phyloP scores from a whole-genome alignment of 2,797 vertebrate genomes.

The Scolopax bukidnonensis region DNA sequence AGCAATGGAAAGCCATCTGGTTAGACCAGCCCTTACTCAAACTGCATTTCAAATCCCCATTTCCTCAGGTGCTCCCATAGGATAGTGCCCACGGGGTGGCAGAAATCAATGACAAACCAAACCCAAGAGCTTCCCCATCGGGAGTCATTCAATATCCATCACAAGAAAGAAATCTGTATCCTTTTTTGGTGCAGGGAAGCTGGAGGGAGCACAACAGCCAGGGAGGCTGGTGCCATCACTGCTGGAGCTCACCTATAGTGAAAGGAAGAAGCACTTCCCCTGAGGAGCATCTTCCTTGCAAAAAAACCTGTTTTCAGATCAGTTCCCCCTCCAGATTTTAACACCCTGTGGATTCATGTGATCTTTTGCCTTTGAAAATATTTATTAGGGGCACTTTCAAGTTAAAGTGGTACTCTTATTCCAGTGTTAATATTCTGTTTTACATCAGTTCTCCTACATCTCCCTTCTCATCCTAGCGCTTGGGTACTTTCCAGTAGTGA shows the following conservation, averaged over 20 bases:
- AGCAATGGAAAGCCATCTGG: not conserved
- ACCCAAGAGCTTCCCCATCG: not conserved
- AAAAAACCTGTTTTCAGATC: not conserved
- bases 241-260: not conserved
- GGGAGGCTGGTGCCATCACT: not conserved
- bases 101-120: not conserved
- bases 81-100: not conserved
- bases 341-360: not conserved
- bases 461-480: not conserved
- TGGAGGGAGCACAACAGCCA: accelerated
- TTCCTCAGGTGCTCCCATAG: not conserved
- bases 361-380: not conserved
- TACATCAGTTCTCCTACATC: not conserved
- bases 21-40: not conserved
- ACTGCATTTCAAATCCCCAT: not conserved
- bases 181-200: not conserved
- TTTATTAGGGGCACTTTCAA: not conserved
- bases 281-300: not conserved
- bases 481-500: not conserved
- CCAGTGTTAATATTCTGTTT: not conserved
- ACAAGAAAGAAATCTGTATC: not conserved
- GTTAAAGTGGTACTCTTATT: not conserved
- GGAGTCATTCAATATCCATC: not conserved
- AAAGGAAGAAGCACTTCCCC: not conserved
- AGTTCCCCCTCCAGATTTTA: not conserved